These are phyloP conservation scores for Egretta garzetta DNA, from an alignment of 2,113 vertebrate species.

Conservation along the genomic window DNA sequence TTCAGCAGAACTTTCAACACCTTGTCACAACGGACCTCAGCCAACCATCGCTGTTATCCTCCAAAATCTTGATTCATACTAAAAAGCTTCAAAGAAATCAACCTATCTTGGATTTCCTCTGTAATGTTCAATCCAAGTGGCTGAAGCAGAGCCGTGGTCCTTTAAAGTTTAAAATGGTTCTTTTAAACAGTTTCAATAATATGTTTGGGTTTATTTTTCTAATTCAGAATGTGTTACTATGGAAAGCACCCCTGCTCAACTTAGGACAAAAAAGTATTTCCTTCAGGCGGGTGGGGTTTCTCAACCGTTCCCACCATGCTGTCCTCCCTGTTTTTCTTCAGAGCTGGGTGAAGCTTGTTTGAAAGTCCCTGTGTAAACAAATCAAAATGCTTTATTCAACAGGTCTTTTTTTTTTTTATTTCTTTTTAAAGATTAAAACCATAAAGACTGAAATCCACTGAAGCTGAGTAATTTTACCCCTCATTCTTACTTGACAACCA, in stretches of 20 bases:
- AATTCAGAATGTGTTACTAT: background rate
- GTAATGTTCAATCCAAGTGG: background rate
- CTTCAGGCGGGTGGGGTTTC: background rate
- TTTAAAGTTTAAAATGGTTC: background rate
- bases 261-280: background rate
- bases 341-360: background rate
- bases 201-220: background rate
- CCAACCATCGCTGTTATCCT: background rate
- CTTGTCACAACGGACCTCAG: background rate
- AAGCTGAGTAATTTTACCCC: background rate
- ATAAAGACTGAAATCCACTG: background rate
- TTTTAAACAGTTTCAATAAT: background rate
- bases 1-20: constrained; percentile 24
- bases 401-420: background rate
- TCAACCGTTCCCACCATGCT: background rate
- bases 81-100: background rate
- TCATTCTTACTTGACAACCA: background rate
- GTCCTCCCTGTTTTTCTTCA: background rate
- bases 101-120: background rate
- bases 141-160: background rate
- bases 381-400: background rate
- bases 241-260: background rate
- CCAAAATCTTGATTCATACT: background rate
- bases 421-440: background rate
- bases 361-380: background rate